Base-by-base conservation (phyloP, 2,888 invertebrate genomes). In the Theristus sp. region DNA sequence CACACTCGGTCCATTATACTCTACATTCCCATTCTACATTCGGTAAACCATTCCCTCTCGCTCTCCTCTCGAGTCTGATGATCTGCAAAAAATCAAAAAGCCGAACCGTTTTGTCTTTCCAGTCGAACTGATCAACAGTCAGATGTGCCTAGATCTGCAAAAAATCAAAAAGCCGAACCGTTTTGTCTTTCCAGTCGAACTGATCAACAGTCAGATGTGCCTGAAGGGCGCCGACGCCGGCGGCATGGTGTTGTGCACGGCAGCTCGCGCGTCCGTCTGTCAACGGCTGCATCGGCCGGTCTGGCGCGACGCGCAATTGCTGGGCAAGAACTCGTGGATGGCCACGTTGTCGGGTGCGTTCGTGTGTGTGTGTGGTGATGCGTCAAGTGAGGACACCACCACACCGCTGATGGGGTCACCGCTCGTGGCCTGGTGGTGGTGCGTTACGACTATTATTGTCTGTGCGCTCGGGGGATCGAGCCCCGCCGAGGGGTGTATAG, bases 301-400 rank as follows among this genome's bases (percentile, higher is more conserved):
- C 0, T 90, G 89, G 89, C 63, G 69, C 27, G 83, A 84, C 61
- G 80, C 86, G 58, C 86, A 87, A 17, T 78, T 89, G 1, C 85
- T 90, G n/a, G 84, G 87, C 31, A 96, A 96, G 77, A 86, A 87
- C 0, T 90, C 94, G 0, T 96, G 96, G 93, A 84, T 87, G 64
- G 94, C 94, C 26, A 84, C 87, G 59, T 79, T 98, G 20, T 87
- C 89, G 72, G 91, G 94, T 76, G 91, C 98, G 90, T 96, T 96
- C 82, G 77, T 77, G 58, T 53, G 27, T 1, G 30, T 38, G 29
- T 59, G 25, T 26, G 26, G 20, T 1, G 26, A 38, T 10, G 38
- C 20, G 10, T 13, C 20, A 38, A 38, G 38, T 38, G 10, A 10
- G 38, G 20, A 38, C 38, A 10, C n/a, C n/a, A n/a, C n/a, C n/a